Evolutionary conservation across 2,888 invertebrate species (phyloP), one percentile per base, ranked within the genome.

Genomic region (Chrysina gloriosa): DNA sequence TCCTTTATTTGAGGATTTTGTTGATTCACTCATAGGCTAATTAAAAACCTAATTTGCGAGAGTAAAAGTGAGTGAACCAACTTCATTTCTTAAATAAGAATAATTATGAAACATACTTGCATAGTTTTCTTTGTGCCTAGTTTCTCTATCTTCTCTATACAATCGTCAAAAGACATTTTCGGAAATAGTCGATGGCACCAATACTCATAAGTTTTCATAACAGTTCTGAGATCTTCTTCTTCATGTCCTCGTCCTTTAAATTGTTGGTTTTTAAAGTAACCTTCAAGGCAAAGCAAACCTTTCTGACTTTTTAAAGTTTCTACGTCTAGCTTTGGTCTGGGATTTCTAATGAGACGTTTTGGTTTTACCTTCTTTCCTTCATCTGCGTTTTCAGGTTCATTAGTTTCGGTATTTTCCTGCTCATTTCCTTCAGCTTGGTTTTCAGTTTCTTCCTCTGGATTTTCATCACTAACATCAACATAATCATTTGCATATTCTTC

Each of bases 131-230:
- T 97, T 56, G 87, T 86, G 0, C 97, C 97, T 0, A 98, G 85
- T 69, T 89, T 90, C 80, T 97, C 97, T 16, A 92, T 84, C 78
- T 88, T 88, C n/a, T 87, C 86, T 2, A 97, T 82, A 71, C 93
- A 91, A 81, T 97, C 96, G 78, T 93, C 93, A 83, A 97, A 98
- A 9, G 90, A 88, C 78, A 92, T 92, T 78, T 92, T 94, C 0
- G 98, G 97, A 83, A 92, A 97, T 72, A 98, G 84, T 56, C 97
- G 86, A 82, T 97, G 96, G 0, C 92, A 92, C 98, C 98, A 98
- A 79, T 97, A 95, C 77, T 97, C 95, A 64, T 97, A 80, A 67
- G 89, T 90, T 64, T 92, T 90, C 84, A 98, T 86, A 0, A 97
- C 85, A 69, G 89, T 82, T 75, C 93, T 89, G 36, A 98, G 84